phyloP scores from a whole-genome alignment of 2,113 vertebrate genomes.

The Corvus cornix region DNA sequence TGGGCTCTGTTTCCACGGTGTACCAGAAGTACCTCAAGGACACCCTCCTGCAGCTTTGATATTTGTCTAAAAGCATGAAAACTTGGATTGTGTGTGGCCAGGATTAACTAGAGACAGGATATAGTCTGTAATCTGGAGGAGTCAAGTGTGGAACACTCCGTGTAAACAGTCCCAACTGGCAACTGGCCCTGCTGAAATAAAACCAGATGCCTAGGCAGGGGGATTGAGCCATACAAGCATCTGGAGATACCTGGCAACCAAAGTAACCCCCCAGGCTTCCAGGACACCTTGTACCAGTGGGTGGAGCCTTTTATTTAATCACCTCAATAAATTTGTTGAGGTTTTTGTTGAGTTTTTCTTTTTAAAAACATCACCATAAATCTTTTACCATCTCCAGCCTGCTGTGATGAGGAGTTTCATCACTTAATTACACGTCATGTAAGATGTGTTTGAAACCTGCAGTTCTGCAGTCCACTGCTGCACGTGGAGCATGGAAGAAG shows the following conservation, averaged over 20 bases:
- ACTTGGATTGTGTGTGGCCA: conserved; percentile 42
- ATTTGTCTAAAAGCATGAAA: conserved; percentile 31
- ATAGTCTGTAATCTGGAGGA: conserved; percentile 47
- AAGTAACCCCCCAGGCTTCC: not conserved
- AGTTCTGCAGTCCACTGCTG: not conserved
- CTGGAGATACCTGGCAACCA: conserved; percentile 31
- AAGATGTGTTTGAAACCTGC: not conserved
- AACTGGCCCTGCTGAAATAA: conserved; percentile 23
- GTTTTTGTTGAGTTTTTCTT: not conserved
- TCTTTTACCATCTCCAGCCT: not conserved
- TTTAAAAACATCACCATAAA: not conserved
- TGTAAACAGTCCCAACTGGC: conserved; percentile 48
- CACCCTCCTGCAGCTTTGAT: conserved; percentile 46
- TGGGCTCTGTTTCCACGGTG: not conserved
- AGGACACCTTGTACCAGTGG: not conserved
- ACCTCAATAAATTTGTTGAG: not conserved
- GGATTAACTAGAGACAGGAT: conserved; percentile 54
- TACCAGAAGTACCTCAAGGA: conserved; percentile 19
- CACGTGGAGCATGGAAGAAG: not conserved
- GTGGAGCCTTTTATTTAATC: not conserved
- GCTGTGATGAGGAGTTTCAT: not conserved
- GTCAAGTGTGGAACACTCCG: not conserved
- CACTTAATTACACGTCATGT: not conserved
- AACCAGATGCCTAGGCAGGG: conserved; percentile 37
- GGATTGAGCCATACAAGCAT: not conserved